Conservation (phyloP, 2,888 invertebrate genomes). For the Leucoptera coffeella region DNA sequence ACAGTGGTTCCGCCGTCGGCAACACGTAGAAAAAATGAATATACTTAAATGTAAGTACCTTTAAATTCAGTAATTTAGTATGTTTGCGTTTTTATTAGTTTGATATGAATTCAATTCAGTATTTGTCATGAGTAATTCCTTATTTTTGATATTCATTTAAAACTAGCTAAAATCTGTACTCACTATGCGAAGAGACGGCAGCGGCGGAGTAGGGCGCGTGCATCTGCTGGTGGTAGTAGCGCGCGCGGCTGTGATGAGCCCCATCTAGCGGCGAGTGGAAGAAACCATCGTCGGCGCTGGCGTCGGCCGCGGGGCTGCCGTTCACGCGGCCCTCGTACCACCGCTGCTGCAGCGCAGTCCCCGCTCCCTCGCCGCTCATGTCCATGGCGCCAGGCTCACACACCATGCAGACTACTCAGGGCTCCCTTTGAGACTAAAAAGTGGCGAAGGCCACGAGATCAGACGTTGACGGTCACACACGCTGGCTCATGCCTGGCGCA, state of each 20-base stretch:
- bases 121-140: no score
- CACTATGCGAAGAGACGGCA: conserved; percentile 49
- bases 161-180: no score
- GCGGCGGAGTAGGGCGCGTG: conserved; percentile 49
- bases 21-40: no score
- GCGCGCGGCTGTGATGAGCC: conserved; percentile 47
- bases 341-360: conserved; percentile 44
- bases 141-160: no score
- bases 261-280: conserved; percentile 51
- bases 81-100: no score
- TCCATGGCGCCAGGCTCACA: conserved; percentile 47
- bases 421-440: neutral
- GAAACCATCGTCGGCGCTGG: conserved; percentile 44
- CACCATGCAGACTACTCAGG: conserved; percentile 33
- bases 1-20: no score
- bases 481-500: conserved; percentile 19
- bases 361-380: conserved; percentile 37
- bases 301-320: conserved; percentile 45
- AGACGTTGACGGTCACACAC: neutral
- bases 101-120: no score
- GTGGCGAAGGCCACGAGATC: neutral
- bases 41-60: no score
- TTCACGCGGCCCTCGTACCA: conserved; percentile 52
- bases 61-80: no score
- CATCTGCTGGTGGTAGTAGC: conserved; percentile 54